Conservation (phyloP, 2,888 invertebrate genomes). For the Ferrisia virgata region DNA sequence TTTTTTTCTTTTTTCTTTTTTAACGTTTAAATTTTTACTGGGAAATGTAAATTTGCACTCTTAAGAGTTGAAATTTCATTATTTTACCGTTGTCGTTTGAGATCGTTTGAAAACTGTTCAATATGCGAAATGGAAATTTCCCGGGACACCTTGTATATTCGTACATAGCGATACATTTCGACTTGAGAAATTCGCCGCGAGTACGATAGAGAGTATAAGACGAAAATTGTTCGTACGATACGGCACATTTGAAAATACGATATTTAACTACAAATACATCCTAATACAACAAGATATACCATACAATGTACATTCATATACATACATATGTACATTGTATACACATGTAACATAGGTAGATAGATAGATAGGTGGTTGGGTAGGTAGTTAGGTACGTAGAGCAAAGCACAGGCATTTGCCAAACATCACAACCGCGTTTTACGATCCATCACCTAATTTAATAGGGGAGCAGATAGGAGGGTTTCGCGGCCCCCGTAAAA, state of each 20-base stretch:
- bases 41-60: too few species aligned
- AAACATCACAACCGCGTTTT: background rate
- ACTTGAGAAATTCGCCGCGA: background rate
- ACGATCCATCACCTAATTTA: constrained; percentile 13
- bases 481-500: background rate
- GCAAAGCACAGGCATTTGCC: background rate
- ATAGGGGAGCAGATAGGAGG: background rate
- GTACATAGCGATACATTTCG: background rate
- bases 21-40: too few species aligned
- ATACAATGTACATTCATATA: background rate
- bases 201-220: background rate
- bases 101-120: too few species aligned
- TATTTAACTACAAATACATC: background rate
- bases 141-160: background rate
- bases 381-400: too few species aligned
- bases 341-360: too few species aligned
- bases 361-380: too few species aligned
- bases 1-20: too few species aligned
- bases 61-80: too few species aligned
- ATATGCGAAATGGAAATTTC: background rate
- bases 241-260: background rate
- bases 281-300: background rate
- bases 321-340: background rate
- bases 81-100: too few species aligned
- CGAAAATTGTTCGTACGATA: background rate